Percentiles rank a stretch among this genome's conserved stretches.
Evolutionary conservation across 2,888 invertebrate genomes (phyloP).

Genomic region (Tipula confusa): DNA sequence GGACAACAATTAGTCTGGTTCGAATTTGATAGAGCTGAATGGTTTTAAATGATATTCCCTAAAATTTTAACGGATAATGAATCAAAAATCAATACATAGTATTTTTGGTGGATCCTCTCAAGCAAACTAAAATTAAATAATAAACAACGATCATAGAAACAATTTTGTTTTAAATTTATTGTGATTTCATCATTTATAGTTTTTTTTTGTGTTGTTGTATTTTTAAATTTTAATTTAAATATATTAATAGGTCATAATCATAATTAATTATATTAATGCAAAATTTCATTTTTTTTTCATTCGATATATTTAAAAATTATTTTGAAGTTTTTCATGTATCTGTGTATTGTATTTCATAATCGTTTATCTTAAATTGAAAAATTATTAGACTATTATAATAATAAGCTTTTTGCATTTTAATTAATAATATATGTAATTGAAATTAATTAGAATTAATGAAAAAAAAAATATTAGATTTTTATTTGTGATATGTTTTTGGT

Average conservation of each 20-base stretch:
- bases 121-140: no score
- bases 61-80: no score
- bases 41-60: no score
- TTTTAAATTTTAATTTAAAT: background rate
- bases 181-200: slow-evolving; percentile 13
- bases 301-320: background rate
- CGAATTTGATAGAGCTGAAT: no score
- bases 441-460: background rate
- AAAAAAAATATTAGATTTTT: background rate
- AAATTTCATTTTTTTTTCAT: background rate
- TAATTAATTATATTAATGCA: background rate
- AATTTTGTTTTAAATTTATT: background rate
- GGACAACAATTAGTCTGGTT: no score
- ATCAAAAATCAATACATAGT: no score
- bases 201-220: background rate
- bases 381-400: no score
- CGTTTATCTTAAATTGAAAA: background rate
- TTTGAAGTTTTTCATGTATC: background rate
- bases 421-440: background rate
- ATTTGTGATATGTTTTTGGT: background rate
- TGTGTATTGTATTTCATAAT: background rate
- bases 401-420: background rate
- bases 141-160: background rate
- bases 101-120: no score
- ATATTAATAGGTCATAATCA: background rate